Evolutionary conservation across 2,113 vertebrate species (phyloP), one percentile per base, ranked within the genome.

Genomic region (Mormyrus iriodes): DNA sequence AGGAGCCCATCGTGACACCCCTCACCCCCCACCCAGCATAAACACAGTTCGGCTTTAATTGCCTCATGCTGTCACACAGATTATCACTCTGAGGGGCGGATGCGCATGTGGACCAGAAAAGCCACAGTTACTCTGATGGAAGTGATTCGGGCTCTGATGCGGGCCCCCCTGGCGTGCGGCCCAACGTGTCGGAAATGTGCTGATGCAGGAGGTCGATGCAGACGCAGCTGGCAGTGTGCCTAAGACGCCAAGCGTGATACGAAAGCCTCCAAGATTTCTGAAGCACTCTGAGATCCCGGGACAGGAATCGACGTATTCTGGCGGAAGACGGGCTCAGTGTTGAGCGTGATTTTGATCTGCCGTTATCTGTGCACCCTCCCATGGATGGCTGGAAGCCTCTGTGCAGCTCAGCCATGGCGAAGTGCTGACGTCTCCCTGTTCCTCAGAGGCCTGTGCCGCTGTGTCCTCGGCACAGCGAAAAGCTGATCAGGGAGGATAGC

Each of bases 1-100:
- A 69, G 58, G n/a, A 13, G 58, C 42, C 44, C 58, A 49, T 44
- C 6, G 61, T 88, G 13, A 73, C 61, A 6, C 94, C 92, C 93
- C 92, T 49, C 65, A 90, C 35, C 27, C 31, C 5, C 55, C 46
- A 48, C 53, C 53, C 55, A 24, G 1, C 61, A 69, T 27, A 73
- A 35, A 76, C 31, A 17, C 69, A 39, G 5, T 15, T 15, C 15
- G 35, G 31, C 35, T 76, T 76, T 76, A 76, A 76, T 76, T 76
- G 73, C 31, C 73, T 76, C 73, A 76, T 76, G 31, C 35, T 39
- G 73, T 76, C 17, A 42, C 27, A 76, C 73, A 39, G 13, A 76
- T 76, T 76, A 76, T 76, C 35, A 19, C 73, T 42, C 73, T 19
- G 13, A 39, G 31, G 73, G 73, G 35, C 2, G 35, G 31, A 39